These are phyloP conservation scores for Etheostoma cragini DNA, from an alignment of 2,113 vertebrate species.

Conservation along the genomic window DNA sequence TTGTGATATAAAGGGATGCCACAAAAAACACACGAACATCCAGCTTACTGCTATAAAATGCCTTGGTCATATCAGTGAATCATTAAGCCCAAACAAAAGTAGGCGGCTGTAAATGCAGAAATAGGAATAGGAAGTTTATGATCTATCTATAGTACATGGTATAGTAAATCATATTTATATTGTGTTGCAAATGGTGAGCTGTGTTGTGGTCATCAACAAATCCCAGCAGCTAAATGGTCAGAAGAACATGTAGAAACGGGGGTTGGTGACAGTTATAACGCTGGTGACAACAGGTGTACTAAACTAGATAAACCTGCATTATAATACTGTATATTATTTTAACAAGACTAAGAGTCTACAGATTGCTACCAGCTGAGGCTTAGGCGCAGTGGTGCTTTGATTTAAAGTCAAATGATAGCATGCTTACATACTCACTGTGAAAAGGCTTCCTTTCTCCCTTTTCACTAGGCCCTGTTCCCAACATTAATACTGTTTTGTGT, in stretches of 20 bases:
- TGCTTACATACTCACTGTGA: no score
- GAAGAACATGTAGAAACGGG: no score
- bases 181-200: neutral
- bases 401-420: no score
- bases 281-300: neutral
- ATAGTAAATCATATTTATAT: neutral
- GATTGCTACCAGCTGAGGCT: no score
- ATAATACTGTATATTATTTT: no score
- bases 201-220: neutral
- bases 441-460: no score
- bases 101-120: neutral
- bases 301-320: no score
- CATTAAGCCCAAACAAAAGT: neutral
- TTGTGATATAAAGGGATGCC: neutral
- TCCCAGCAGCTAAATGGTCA: neutral
- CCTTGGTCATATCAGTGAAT: neutral
- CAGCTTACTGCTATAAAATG: constrained; percentile 5
- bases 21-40: neutral
- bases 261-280: neutral
- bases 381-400: no score
- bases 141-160: neutral
- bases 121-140: neutral
- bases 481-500: no score
- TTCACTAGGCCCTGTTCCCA: no score
- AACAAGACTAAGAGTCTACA: no score